These are phyloP conservation scores for Pseudorectes ferrugineus DNA, from an alignment of 2,113 vertebrate species.

Conservation along the genomic window DNA sequence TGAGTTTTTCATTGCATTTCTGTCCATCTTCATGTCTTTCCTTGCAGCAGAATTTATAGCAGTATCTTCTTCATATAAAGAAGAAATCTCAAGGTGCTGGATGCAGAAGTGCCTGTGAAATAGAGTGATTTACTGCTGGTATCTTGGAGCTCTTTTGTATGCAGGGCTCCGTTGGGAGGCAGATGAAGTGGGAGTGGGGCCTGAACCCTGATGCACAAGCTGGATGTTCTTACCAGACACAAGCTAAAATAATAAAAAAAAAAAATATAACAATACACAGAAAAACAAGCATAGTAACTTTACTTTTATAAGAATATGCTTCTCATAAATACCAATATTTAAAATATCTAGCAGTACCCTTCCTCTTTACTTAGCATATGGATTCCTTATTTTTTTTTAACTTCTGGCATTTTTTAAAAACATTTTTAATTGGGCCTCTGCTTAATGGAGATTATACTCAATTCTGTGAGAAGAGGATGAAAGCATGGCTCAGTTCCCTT, in stretches of 20 bases:
- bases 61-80: background rate
- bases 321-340: background rate
- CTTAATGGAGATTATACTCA: background rate
- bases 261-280: background rate
- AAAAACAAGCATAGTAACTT: background rate
- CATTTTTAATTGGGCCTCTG: background rate
- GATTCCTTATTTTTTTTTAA: background rate
- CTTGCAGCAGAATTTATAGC: constrained; percentile 24
- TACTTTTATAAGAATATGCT: background rate
- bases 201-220: background rate
- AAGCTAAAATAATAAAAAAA: background rate
- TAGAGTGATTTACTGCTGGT: background rate
- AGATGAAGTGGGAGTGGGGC: background rate
- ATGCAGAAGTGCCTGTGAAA: background rate
- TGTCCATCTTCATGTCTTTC: background rate
- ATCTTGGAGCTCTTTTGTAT: background rate
- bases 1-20: background rate
- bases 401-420: background rate
- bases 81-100: background rate
- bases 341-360: background rate
- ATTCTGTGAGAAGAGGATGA: background rate
- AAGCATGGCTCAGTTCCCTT: background rate
- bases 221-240: background rate
- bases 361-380: background rate
- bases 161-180: background rate